Base-by-base conservation (phyloP, 2,888 invertebrate species). In the Phyto melanocephala region DNA sequence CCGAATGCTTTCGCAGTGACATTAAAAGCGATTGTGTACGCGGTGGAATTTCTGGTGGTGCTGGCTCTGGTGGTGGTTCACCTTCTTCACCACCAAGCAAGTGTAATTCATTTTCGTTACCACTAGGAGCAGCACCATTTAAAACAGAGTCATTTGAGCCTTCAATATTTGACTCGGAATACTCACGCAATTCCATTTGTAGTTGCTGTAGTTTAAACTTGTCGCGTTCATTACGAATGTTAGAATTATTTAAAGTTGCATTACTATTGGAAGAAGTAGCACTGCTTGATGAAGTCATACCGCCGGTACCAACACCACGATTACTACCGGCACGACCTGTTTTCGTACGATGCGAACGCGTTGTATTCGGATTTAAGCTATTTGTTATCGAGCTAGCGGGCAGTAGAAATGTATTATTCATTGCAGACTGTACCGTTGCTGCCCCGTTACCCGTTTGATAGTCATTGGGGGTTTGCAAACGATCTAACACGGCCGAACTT, bases 11-110 rank as follows among this genome's bases (percentile, higher is more conserved):
- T 74, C 90, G 88, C 84, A 91, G 86, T 72, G 91, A 91, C 88
- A 91, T 89, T 22, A 96, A 94, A 80, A 96, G 92, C 62, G 96
- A 96, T 15, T 96, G 96, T 1, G 96, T 96, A 50, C 96, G 93
- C n/a, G 96, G 96, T 40, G 96, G 96, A 65, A 96, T 95, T 92
- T 96, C 96, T 1, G 96, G 96, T 6, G 96, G 96, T 63, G 96
- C 96, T 1, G 96, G 96, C 88, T 96, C 96, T 2, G 96, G 96
- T 11, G 96, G 96, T 1, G 96, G 95, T 83, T 96, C 95, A 85
- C 86, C 87, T 35, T 88, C 89, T 62, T 88, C 90, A 28, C 85
- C 85, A 17, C 86, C 86, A 45, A 86, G 86, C 60, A 86, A 60
- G 47, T 72, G 47, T 22, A 80, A 42, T 33, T 79, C 78, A 37